phyloP scores from a whole-genome alignment of 1,140 invertebrate species.

The Steinernema feltiae region DNA sequence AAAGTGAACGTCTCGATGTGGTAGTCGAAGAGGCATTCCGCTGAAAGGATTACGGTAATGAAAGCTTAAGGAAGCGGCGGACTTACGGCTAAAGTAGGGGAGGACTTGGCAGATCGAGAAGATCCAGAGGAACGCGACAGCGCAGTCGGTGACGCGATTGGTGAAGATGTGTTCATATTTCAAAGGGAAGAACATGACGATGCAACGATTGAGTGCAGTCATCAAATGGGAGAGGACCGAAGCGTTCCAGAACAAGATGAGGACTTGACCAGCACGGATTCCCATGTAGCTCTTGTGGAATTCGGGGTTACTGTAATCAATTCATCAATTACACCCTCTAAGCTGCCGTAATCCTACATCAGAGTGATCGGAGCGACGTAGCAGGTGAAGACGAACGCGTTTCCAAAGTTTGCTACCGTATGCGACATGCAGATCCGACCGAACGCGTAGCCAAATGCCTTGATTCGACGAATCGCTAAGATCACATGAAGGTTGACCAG shows the following conservation, averaged over 20 bases:
- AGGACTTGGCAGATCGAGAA: background rate
- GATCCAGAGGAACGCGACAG: background rate
- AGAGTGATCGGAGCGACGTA: background rate
- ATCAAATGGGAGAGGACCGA: background rate
- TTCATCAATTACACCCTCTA: background rate
- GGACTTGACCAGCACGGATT: background rate
- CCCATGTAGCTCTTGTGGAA: background rate
- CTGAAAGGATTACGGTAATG: background rate
- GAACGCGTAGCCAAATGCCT: background rate
- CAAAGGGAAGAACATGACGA: background rate
- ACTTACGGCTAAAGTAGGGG: background rate
- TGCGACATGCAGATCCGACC: background rate
- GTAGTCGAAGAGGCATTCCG: conserved; percentile 4
- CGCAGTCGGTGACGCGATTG: background rate
- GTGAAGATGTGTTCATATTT: background rate
- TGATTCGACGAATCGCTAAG: background rate
- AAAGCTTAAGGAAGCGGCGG: background rate
- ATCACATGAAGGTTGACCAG: background rate
- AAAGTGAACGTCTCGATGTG: conserved; percentile 9
- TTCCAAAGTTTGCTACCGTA: background rate
- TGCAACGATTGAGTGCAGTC: background rate
- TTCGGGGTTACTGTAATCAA: background rate
- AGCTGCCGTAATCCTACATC: background rate
- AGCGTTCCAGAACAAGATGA: background rate
- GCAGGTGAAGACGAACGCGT: conserved; percentile 4